A percentile compares a stretch with the other conserved stretches of the same genome.
Conservation (phyloP, 2,888 invertebrate genomes). For the Dermolepida albohirtum region DNA sequence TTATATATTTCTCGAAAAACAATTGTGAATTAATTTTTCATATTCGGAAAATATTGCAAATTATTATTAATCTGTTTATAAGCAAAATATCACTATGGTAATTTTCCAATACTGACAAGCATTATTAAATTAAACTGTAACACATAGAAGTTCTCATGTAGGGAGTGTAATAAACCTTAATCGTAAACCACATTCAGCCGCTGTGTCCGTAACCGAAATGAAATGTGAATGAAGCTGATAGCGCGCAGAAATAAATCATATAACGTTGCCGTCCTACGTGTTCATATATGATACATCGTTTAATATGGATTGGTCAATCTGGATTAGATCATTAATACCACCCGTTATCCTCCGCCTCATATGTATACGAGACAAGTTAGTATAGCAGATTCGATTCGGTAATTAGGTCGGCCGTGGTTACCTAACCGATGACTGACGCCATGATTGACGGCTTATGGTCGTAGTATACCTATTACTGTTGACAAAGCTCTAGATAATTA, state of each 20-base stretch:
- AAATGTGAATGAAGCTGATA: too few relatives aligned
- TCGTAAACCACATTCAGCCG: not conserved
- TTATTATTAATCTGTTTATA: too few relatives aligned
- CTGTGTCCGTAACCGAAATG: too few relatives aligned
- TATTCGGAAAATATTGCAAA: too few relatives aligned
- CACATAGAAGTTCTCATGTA: too few relatives aligned
- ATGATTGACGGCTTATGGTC: conserved; percentile 15
- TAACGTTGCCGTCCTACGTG: conserved; percentile 6
- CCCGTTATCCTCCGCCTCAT: conserved; percentile 9
- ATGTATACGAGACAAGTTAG: too few relatives aligned
- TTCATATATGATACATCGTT: conserved; percentile 8
- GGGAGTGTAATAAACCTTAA: too few relatives aligned
- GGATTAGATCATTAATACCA: conserved; percentile 32
- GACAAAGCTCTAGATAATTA: conserved; percentile 5
- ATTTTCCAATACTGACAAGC: too few relatives aligned
- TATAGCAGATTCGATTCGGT: conserved; percentile 6
- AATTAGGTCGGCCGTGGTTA: conserved; percentile 12
- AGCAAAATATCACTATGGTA: too few relatives aligned
- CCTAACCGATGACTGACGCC: conserved; percentile 2
- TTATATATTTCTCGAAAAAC: too few relatives aligned
- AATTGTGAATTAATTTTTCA: too few relatives aligned
- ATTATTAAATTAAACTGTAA: too few relatives aligned
- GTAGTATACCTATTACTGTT: conserved; percentile 12
- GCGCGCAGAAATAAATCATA: conserved; percentile 41
- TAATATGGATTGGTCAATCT: conserved; percentile 18